A percentile compares a stretch with the other conserved stretches of the same genome.
Evolutionary conservation across 53 echinoderm and acorn worm species (phyloP).

Genomic region (Echinarachnius parma): DNA sequence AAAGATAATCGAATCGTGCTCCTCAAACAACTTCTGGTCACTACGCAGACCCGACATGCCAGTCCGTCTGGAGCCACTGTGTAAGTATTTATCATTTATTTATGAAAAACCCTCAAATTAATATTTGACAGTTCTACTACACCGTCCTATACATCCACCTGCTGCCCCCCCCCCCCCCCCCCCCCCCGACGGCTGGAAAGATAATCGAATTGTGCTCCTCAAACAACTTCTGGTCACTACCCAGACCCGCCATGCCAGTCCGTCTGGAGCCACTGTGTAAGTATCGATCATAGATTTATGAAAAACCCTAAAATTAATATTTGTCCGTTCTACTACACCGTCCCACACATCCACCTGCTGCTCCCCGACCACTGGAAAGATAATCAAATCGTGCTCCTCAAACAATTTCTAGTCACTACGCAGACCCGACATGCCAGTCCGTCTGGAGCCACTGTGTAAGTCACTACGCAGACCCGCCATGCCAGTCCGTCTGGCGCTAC

Average conservation of each 20-base stretch:
- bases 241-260: too few species aligned
- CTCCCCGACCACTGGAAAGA: slow-evolving; percentile 85
- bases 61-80: slow-evolving; percentile 71
- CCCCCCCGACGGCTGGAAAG: background rate
- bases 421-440: slow-evolving; percentile 79
- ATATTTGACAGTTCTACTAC: too few species aligned
- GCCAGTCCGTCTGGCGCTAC: too few species aligned
- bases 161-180: background rate
- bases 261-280: too few species aligned
- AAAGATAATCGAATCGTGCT: slow-evolving; percentile 62
- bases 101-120: too few species aligned
- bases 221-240: too few species aligned
- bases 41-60: slow-evolving; percentile 74
- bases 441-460: slow-evolving; percentile 76
- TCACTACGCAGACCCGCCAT: too few species aligned
- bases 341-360: slow-evolving; percentile 64
- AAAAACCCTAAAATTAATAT: too few species aligned
- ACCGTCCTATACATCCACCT: background rate
- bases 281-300: too few species aligned
- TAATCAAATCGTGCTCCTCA: slow-evolving; percentile 56
- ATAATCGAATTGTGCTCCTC: too few species aligned
- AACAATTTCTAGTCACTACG: slow-evolving; percentile 66
- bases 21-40: slow-evolving; percentile 69
- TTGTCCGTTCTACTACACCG: slow-evolving; percentile 78
- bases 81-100: slow-evolving; percentile 39